Conservation (phyloP, 2,113 vertebrate genomes). For the Tichodroma muraria region DNA sequence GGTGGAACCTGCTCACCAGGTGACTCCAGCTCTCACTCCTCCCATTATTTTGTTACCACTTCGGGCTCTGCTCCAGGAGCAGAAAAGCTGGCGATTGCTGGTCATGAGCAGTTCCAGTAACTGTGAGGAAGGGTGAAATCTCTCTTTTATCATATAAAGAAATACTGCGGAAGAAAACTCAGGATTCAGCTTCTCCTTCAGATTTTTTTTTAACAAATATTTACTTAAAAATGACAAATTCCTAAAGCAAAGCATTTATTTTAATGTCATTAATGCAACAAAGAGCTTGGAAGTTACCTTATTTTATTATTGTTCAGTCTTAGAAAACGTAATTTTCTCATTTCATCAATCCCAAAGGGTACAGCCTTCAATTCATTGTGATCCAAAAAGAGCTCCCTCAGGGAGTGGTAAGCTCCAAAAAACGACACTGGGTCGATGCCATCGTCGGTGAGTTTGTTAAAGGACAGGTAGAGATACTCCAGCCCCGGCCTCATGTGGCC, state of each 20-base stretch:
- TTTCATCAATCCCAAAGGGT: constrained; percentile 85
- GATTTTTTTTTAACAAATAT: neutral
- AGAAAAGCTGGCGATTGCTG: neutral
- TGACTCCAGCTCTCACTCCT: neutral
- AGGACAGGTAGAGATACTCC: constrained; percentile 94
- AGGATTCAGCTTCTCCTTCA: neutral
- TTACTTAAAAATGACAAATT: neutral
- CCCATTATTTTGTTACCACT: neutral
- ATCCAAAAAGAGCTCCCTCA: constrained; percentile 92
- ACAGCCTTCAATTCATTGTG: constrained; percentile 85
- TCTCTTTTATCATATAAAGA: neutral
- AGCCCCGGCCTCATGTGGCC: constrained; percentile 93
- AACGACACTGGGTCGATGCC: constrained; percentile 87
- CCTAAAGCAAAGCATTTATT: neutral
- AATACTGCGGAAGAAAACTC: neutral
- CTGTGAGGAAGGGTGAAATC: neutral
- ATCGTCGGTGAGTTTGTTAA: constrained; percentile 85
- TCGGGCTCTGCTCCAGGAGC: neutral
- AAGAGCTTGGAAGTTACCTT: constrained; percentile 72
- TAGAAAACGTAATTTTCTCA: constrained; percentile 87
- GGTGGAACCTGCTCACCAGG: neutral
- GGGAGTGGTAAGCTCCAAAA: constrained; percentile 82
- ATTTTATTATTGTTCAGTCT: constrained; percentile 92
- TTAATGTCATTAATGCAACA: neutral
- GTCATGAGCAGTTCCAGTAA: neutral